Percentiles rank a stretch among this genome's conserved stretches.
phyloP scores from a whole-genome alignment of 37 sponge, comb jelly and placozoan species.

The Ephydatia muelleri region DNA sequence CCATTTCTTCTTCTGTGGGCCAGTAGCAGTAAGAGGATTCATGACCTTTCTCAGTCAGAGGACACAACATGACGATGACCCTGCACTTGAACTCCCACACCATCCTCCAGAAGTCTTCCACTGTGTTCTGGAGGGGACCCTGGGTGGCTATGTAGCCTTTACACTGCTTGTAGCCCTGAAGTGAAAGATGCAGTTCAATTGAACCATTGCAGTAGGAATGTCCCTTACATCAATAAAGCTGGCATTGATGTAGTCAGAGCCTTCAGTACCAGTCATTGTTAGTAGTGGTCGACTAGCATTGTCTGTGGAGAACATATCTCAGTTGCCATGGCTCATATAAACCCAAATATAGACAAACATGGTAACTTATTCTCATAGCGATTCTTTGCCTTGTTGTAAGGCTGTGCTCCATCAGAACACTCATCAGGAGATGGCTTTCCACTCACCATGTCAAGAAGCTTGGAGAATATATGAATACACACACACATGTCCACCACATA shows the following conservation, averaged over 20 bases:
- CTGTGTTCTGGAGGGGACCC: slow-evolving; percentile 56
- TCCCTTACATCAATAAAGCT: slow-evolving; percentile 72
- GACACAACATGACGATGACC: slow-evolving; percentile 48
- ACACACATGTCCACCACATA: neutral
- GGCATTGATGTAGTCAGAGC: slow-evolving; percentile 76
- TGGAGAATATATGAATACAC: neutral
- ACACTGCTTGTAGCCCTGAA: slow-evolving; percentile 69
- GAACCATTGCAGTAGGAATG: neutral
- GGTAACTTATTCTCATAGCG: slow-evolving; percentile 44
- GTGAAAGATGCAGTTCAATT: neutral
- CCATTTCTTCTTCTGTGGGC: slow-evolving; percentile 48
- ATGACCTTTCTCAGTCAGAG: slow-evolving; percentile 30
- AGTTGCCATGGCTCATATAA: neutral
- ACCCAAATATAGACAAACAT: slow-evolving; percentile 18
- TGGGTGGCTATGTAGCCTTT: slow-evolving; percentile 73
- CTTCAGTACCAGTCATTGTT: slow-evolving; percentile 49
- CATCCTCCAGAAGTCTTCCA: slow-evolving; percentile 61
- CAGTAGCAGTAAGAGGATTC: slow-evolving; percentile 53
- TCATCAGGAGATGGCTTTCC: slow-evolving; percentile 44
- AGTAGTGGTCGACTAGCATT: slow-evolving; percentile 51
- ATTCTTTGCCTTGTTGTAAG: slow-evolving; percentile 67
- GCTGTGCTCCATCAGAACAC: slow-evolving; percentile 39
- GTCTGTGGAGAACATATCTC: slow-evolving; percentile 7
- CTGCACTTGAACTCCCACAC: slow-evolving; percentile 62
- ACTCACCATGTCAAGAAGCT: slow-evolving; percentile 72